phyloP scores from a whole-genome alignment of 2,113 vertebrate genomes.

The Microcebus griseorufus region DNA sequence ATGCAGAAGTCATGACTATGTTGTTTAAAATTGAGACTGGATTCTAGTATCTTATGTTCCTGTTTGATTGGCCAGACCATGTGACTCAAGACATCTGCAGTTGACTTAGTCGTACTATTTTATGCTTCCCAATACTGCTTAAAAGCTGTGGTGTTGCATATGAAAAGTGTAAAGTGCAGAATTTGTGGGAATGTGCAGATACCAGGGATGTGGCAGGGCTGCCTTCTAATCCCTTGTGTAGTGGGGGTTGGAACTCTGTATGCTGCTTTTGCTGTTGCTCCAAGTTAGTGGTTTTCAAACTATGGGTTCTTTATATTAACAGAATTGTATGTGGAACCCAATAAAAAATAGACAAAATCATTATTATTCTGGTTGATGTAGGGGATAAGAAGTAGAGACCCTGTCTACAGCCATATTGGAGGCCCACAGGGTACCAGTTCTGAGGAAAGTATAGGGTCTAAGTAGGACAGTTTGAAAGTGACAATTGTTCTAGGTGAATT shows the following conservation, averaged over 20 bases:
- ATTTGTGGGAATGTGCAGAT: not conserved
- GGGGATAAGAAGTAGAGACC: not conserved
- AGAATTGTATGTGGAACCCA: not conserved
- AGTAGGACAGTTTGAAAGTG: not conserved
- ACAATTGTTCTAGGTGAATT: not conserved
- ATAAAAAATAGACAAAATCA: not conserved
- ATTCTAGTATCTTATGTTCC: not conserved
- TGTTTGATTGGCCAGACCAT: not conserved
- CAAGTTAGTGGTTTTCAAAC: not conserved
- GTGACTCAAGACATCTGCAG: not conserved
- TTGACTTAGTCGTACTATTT: not conserved
- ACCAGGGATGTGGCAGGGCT: not conserved
- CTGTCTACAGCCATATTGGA: not conserved
- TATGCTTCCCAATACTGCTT: not conserved
- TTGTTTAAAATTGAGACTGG: conserved; percentile 30
- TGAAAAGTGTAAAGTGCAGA: not conserved
- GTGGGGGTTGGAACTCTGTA: not conserved
- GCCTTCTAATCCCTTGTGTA: not conserved
- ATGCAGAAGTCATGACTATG: not conserved
- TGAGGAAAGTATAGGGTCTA: not conserved
- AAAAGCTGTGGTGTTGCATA: not conserved
- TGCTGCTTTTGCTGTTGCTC: not conserved
- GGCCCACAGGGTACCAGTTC: not conserved
- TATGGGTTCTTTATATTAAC: not conserved
- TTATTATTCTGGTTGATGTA: not conserved